Evolutionary conservation across 2,888 invertebrate genomes (phyloP).

Genomic region (Sinotaia quadrata): DNA sequence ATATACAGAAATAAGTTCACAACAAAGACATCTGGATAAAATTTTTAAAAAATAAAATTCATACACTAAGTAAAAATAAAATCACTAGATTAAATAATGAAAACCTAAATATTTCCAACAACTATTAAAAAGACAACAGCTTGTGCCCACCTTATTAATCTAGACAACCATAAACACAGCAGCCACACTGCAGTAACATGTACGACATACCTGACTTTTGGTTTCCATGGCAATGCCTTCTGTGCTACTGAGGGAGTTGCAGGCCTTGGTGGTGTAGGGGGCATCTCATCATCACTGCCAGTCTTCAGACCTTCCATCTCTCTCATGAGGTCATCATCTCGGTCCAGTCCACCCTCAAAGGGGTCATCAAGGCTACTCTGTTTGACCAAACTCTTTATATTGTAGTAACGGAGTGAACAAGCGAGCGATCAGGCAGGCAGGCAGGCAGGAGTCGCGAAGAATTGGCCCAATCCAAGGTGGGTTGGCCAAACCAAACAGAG

Average conservation of each 20-base stretch:
- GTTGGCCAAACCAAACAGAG: slow-evolving; percentile 27
- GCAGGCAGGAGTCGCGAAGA: not conserved
- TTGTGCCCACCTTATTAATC: no score
- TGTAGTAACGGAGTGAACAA: slow-evolving; percentile 26
- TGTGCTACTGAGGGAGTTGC: slow-evolving; percentile 75
- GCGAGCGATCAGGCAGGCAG: slow-evolving; percentile 15
- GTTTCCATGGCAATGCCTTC: slow-evolving; percentile 91
- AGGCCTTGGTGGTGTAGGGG: slow-evolving; percentile 76
- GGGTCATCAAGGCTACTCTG: slow-evolving; percentile 93
- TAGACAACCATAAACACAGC: no score
- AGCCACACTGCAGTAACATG: not conserved
- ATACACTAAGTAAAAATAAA: no score
- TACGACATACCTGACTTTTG: slow-evolving; percentile 81
- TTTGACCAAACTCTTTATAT: slow-evolving; percentile 81
- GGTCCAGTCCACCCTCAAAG: slow-evolving; percentile 80
- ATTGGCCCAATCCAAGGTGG: slow-evolving; percentile 26
- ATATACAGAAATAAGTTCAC: no score
- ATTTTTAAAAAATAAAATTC: no score
- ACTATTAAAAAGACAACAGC: no score
- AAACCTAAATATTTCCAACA: no score
- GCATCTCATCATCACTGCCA: slow-evolving; percentile 81
- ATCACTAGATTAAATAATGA: no score
- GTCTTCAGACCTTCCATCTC: slow-evolving; percentile 90
- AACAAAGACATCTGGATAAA: no score
- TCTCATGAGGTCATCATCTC: slow-evolving; percentile 80